Base-by-base conservation (phyloP, 1,140 invertebrate genomes). In the Drosophila trapezifrons region DNA sequence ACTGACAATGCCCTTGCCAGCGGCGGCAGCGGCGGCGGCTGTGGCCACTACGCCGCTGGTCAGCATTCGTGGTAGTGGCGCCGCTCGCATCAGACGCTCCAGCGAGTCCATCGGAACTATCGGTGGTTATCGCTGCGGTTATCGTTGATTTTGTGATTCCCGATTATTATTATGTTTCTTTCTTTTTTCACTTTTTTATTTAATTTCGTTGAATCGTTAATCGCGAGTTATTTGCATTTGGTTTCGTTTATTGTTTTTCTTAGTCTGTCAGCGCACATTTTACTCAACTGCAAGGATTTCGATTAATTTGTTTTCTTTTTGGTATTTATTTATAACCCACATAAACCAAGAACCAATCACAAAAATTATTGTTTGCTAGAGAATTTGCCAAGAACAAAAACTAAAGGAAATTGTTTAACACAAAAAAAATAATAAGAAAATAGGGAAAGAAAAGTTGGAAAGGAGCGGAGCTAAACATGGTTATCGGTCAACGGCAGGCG, bases 71-170 rank as follows among this genome's bases (percentile, higher is more conserved):
- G 95, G 95, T 92, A 95, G 92, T 32, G 94, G 93, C 60, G 94
- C 94, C 71, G 94, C 94, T 87, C 94, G 95, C 94, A 96, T 96
- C 85, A 96, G 91, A 67, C 96, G 94, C 90, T 96, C 95, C 92
- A 96, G 91, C 75, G 95, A 96, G 93, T 96, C 96, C 96, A 96
- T 63, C 42, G 63, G 17, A 27, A 9, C 18, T 47, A 55, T 66
- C 45, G 52, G n/a, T 35, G 27, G 18, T 20, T 49, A 37, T 49
- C 20, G 42, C 15, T 69, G 57, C 9, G 17, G 32, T 55, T 45
- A 55, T 74, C 58, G 45, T 38, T 72, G 65, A 57, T 73, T 67
- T 52, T 40, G 20, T 18, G 9, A 15, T 20, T 54, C 13, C 32
- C 32, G 51, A 54, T 54, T 10, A n/a, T 37, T 3, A 15, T 20